phyloP scores from a whole-genome alignment of 2,113 vertebrate genomes.

The Lutjanus erythropterus region DNA sequence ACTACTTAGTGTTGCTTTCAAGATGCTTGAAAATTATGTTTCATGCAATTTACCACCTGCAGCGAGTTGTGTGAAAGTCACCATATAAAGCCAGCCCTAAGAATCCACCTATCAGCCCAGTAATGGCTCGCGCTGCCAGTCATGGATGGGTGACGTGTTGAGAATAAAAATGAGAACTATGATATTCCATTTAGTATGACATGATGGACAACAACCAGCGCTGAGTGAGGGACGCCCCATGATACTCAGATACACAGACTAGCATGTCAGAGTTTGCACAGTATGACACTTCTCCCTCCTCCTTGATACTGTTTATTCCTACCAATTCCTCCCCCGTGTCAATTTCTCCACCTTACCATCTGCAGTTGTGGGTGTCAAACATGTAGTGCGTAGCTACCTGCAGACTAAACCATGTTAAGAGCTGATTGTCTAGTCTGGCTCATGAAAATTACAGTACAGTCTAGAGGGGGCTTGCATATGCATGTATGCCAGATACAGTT shows the following conservation, averaged over 20 bases:
- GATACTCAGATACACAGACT: conserved; percentile 13
- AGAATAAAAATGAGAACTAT: conserved; percentile 29
- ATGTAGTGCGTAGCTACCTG: conserved; percentile 26
- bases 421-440: conserved; percentile 27
- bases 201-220: conserved; percentile 18
- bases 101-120: neutral
- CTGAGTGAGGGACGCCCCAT: conserved; percentile 7
- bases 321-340: conserved; percentile 26
- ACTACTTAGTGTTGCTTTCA: no score
- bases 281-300: conserved; percentile 40
- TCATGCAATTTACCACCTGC: no score
- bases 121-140: neutral
- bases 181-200: conserved; percentile 37
- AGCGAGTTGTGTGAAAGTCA: no score
- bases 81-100: no score
- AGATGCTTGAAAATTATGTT: no score
- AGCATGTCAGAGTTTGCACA: conserved; percentile 35
- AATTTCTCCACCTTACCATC: conserved; percentile 26
- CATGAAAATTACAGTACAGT: neutral
- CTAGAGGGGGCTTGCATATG: neutral
- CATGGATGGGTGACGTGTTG: neutral
- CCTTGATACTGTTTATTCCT: conserved; percentile 43
- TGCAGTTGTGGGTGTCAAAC: conserved; percentile 35
- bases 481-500: neutral
- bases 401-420: conserved; percentile 32